A percentile compares a stretch with the other conserved stretches of the same genome.
Conservation (phyloP, 2,113 vertebrate genomes). For the Dromiciops gliroides region DNA sequence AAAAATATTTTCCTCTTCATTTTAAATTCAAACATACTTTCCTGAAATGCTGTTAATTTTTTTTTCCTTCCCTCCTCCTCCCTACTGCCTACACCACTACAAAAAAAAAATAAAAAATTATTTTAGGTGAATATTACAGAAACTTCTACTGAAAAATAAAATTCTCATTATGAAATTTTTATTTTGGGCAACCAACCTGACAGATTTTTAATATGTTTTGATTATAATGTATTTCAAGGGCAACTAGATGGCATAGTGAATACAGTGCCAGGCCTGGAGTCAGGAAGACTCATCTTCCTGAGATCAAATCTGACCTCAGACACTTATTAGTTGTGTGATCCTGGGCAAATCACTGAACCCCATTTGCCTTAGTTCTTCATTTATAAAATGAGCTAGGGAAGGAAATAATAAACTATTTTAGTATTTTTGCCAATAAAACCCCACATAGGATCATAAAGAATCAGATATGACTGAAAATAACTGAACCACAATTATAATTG, state of each 20-base stretch:
- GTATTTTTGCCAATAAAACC: background rate
- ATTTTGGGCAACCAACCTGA: background rate
- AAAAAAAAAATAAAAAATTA: background rate
- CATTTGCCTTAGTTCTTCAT: background rate
- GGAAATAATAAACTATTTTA: background rate
- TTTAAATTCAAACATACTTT: slow-evolving; percentile 8
- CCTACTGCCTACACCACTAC: background rate
- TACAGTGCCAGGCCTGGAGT: background rate
- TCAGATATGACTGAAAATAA: background rate
- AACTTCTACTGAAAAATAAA: too few species aligned
- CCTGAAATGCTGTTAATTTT: background rate
- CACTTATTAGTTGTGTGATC: background rate
- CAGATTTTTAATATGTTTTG: too few species aligned
- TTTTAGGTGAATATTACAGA: background rate
- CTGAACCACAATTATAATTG: background rate
- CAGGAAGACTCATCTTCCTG: background rate
- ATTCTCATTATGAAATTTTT: background rate
- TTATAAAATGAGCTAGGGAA: background rate
- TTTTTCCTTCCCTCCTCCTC: background rate
- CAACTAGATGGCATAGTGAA: background rate
- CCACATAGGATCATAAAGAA: background rate
- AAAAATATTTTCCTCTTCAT: slow-evolving; percentile 23
- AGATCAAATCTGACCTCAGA: background rate
- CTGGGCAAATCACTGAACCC: background rate
- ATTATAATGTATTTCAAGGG: background rate